Evolutionary conservation across 1,140 invertebrate genomes (phyloP).

Genomic region (Brachionus manjavacas): DNA sequence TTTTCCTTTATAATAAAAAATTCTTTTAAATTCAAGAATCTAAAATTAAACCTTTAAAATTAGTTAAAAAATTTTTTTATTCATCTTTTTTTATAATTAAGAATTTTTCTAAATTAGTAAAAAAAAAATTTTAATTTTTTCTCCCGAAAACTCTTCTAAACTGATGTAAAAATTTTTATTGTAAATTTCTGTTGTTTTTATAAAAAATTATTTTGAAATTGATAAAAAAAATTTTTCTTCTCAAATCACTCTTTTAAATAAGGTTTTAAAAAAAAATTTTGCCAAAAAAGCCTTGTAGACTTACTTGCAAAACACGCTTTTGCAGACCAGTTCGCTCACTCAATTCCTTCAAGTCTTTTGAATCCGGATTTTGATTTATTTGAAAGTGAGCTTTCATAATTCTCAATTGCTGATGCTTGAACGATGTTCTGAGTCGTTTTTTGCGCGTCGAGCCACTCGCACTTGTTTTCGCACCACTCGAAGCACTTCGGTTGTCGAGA

Average conservation of each 20-base stretch:
- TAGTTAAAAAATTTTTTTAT: no score
- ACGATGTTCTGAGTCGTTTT: conserved; percentile 91
- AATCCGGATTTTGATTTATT: conserved; percentile 97
- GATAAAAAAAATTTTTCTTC: not conserved
- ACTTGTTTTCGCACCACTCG: not conserved
- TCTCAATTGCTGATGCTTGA: conserved; percentile 92
- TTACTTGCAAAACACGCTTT: conserved; percentile 94
- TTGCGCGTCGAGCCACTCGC: not conserved
- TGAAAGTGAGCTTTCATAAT: conserved; percentile 98
- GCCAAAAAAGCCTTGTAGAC: not conserved
- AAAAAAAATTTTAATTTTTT: not conserved
- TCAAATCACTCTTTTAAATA: no score
- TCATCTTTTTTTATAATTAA: not conserved
- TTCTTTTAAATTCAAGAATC: no score
- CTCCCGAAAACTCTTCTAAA: no score
- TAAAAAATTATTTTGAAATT: not conserved
- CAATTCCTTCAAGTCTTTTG: conserved; percentile 92
- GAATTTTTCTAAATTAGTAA: not conserved
- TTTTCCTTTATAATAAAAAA: no score
- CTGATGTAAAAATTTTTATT: no score
- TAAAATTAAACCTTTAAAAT: no score
- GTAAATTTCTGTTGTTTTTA: not conserved
- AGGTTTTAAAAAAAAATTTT: no score
- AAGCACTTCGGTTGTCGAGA: conserved; percentile 2
- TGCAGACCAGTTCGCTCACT: conserved; percentile 95